Evolutionary conservation across 2,888 invertebrate species (phyloP), one percentile per base, ranked within the genome.

Genomic region (Drosophila birchii): DNA sequence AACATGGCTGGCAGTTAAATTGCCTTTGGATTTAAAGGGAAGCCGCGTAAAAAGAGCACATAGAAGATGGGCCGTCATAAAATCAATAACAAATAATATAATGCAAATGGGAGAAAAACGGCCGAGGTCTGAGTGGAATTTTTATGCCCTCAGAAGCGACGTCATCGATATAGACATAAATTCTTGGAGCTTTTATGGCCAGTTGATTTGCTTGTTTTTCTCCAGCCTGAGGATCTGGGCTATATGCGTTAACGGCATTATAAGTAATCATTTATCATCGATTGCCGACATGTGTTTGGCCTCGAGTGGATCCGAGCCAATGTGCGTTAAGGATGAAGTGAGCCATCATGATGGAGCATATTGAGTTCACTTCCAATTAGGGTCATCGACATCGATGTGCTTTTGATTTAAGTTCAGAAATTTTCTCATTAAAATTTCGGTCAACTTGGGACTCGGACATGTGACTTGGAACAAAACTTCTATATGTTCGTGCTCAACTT

Each of bases 251-350:
- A 78, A 63, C 68, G 73, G 68, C 76, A 61, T 81, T 77, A 71
- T 78, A 47, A 29, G 78, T 80, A 80, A 80, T 84, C 88, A 86
- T 88, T 88, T 86, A 83, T 83, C 83, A 83, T 79, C 81, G 85
- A 81, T 81, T 68, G 77, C 75, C 60, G 62, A 74, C 82, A 87
- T 87, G 86, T 79, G 86, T 54, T 78, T 69, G 59, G 63, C 74
- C 82, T 78, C 78, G 78, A 83, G 88, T 79, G 86, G 71, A 45
- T 58, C 68, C 61, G 59, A 12, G 61, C 55, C 53, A 60, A 62
- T 61, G 51, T 61, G 62, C 71, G 78, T 69, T 80, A 71, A 80
- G 70, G 80, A 80, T 75, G 58, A 60, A 84, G 64, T 78, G 45
- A 57, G 84, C 47, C 64, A 20, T 61, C 32, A 75, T 69, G 77